Evolutionary conservation across 2,797 vertebrate species (phyloP).

Genomic region (Oreochromis grahami): DNA sequence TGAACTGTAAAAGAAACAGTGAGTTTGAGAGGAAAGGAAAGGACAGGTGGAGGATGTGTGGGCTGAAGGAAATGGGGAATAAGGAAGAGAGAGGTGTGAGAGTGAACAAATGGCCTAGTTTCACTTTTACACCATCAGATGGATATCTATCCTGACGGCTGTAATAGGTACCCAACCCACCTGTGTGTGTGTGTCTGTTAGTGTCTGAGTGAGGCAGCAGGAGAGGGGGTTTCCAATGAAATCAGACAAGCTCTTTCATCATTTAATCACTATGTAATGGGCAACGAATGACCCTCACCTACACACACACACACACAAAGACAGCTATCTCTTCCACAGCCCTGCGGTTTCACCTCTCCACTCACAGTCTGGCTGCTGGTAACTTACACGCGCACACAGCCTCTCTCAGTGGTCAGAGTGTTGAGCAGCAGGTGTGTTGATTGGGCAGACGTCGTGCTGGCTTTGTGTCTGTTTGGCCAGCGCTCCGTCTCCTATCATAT

Average conservation of each 20-base stretch:
- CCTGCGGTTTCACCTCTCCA: conserved; percentile 26
- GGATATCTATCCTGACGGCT: conserved; percentile 56
- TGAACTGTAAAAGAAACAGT: background rate
- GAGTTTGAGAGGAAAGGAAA: conserved; percentile 1
- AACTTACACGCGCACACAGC: background rate
- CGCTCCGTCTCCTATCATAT: conserved; percentile 48
- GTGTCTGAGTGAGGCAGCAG: background rate
- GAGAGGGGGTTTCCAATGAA: conserved; percentile 40
- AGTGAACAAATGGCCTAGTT: conserved; percentile 49
- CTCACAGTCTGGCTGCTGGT: conserved; percentile 10
- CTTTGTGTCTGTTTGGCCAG: conserved; percentile 32
- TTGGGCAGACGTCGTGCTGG: conserved; percentile 53
- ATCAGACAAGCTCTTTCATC: conserved; percentile 69
- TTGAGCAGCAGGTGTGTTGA: conserved; percentile 66
- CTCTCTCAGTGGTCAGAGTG: conserved; percentile 36
- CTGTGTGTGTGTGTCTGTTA: background rate
- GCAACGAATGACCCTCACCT: conserved; percentile 56
- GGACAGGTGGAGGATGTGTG: background rate
- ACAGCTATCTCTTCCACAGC: conserved; percentile 4
- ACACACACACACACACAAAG: conserved; percentile 2
- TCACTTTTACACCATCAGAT: conserved; percentile 56
- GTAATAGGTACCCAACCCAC: conserved; percentile 51
- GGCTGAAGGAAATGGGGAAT: background rate
- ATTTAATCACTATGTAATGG: conserved; percentile 71
- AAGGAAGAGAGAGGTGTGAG: conserved; percentile 25